A percentile compares a stretch with the other conserved stretches of the same genome.
Evolutionary conservation across 2,797 vertebrate genomes (phyloP).

Genomic region (Coilia nasus): DNA sequence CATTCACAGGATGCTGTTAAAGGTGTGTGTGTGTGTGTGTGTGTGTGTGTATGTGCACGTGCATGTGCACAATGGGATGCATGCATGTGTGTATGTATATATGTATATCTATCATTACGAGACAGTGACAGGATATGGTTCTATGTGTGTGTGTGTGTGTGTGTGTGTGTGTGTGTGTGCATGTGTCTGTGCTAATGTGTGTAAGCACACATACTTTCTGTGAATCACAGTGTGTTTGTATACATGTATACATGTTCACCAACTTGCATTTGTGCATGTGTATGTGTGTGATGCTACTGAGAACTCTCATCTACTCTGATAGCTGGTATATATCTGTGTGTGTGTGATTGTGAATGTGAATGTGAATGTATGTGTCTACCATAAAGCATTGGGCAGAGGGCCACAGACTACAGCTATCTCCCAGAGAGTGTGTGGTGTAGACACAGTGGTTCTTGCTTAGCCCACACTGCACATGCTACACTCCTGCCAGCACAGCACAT

Average conservation of each 20-base stretch:
- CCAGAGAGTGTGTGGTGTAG: not conserved
- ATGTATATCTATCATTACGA: not conserved
- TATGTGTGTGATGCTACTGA: too few relatives aligned
- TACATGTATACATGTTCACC: too few relatives aligned
- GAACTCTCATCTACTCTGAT: too few relatives aligned
- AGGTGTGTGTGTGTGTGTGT: slow-evolving; percentile 36
- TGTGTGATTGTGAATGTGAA: not conserved
- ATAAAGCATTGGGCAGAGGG: not conserved
- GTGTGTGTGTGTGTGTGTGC: too few relatives aligned
- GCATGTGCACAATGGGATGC: too few relatives aligned
- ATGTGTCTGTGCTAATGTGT: not conserved
- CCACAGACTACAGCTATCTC: not conserved
- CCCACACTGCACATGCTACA: not conserved
- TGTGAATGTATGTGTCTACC: not conserved
- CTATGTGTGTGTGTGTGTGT: too few relatives aligned
- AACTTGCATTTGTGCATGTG: too few relatives aligned
- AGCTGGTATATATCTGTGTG: not conserved
- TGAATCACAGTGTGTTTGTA: too few relatives aligned
- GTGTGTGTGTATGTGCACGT: not conserved
- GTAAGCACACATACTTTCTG: not conserved
- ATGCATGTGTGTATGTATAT: too few relatives aligned
- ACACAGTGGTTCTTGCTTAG: not conserved
- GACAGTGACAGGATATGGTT: not conserved
- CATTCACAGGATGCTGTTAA: slow-evolving; percentile 45
- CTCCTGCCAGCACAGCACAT: not conserved